These are phyloP conservation scores for Acropternis orthonyx DNA, from an alignment of 2,797 vertebrate genomes.

Conservation along the genomic window DNA sequence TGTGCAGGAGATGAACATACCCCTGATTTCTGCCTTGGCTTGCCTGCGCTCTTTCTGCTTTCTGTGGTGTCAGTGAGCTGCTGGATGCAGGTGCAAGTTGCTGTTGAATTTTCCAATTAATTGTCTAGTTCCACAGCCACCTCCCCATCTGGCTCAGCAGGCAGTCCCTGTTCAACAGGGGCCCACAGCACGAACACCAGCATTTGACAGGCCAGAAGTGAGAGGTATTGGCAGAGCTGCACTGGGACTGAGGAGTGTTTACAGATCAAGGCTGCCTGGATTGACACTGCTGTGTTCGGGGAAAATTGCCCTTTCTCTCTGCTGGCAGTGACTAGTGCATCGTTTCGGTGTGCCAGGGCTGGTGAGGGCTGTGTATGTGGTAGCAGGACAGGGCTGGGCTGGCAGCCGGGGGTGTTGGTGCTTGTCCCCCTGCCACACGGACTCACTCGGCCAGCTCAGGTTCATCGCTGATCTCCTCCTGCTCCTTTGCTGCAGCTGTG, in stretches of 20 bases:
- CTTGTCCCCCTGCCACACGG: slow-evolving; percentile 2
- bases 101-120: neutral
- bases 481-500: slow-evolving; percentile 35
- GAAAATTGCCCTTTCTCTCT: neutral
- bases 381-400: neutral
- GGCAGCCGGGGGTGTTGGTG: neutral
- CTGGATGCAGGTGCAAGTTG: neutral
- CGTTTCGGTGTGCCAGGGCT: neutral
- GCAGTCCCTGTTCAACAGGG: neutral
- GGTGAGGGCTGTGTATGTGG: neutral
- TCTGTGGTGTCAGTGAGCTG: neutral
- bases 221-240: neutral
- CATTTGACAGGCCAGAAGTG: neutral
- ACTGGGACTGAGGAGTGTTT: neutral
- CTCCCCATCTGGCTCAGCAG: slow-evolving; percentile 8
- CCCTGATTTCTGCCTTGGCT: neutral
- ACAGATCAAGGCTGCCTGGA: neutral
- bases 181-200: neutral
- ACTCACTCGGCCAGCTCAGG: neutral
- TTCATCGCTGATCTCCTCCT: slow-evolving; percentile 31
- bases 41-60: neutral
- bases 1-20: neutral
- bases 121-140: neutral
- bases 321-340: neutral
- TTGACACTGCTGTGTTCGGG: neutral